Evolutionary conservation across 2,797 vertebrate species (phyloP).

Genomic region (Nannoperca obscura): DNA sequence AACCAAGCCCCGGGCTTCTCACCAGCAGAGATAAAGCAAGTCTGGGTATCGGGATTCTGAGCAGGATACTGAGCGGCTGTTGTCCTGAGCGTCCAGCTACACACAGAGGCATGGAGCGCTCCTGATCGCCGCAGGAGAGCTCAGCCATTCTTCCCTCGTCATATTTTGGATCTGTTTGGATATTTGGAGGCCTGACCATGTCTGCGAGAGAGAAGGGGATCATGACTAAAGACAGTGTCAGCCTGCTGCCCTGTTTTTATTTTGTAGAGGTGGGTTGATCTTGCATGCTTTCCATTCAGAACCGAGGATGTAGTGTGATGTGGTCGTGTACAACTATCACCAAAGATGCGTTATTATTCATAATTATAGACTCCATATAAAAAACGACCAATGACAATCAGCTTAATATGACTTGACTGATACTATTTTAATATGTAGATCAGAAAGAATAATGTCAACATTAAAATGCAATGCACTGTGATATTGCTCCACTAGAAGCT

Average conservation of each 20-base stretch:
- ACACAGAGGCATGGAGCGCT: conserved; percentile 63
- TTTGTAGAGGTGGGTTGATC: conserved; percentile 93
- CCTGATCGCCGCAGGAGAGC: conserved; percentile 68
- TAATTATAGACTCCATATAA: too few relatives aligned
- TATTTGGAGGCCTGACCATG: conserved; percentile 83
- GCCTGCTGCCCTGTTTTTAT: conserved; percentile 96
- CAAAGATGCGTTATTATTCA: not conserved
- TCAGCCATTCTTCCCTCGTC: conserved; percentile 52
- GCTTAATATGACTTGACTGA: not conserved
- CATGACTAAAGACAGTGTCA: conserved; percentile 95
- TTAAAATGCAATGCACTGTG: not conserved
- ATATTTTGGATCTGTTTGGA: conserved; percentile 45
- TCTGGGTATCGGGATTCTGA: not conserved
- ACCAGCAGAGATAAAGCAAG: not conserved
- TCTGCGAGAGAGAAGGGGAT: conserved; percentile 90
- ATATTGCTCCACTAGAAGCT: not conserved
- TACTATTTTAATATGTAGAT: conserved; percentile 16
- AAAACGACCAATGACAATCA: not conserved
- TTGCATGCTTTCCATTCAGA: conserved; percentile 7
- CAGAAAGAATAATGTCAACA: not conserved
- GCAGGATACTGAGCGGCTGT: conserved; percentile 15
- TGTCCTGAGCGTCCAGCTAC: conserved; percentile 3
- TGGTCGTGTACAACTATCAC: not conserved
- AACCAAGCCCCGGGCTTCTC: conserved; percentile 26
- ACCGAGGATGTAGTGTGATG: not conserved